A percentile compares a stretch with the other conserved stretches of the same genome.
Conservation (phyloP, 1,140 invertebrate genomes). For the Apis laboriosa region DNA sequence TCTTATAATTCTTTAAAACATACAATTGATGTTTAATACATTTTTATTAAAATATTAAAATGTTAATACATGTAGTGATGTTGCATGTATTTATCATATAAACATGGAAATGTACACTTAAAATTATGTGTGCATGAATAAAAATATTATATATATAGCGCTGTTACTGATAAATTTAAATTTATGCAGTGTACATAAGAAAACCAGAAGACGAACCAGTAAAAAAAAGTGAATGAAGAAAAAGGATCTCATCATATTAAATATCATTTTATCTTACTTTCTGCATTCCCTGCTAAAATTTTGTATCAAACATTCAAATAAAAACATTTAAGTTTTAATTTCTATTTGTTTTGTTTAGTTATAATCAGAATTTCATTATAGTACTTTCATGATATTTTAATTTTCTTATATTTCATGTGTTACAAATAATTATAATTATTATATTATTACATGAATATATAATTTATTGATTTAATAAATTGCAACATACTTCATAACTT, state of each 20-base stretch:
- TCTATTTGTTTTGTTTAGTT: constrained; percentile 25
- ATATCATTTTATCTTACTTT: constrained; percentile 15
- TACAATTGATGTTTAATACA: not conserved
- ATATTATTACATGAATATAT: not conserved
- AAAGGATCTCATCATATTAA: constrained; percentile 14
- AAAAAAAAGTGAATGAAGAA: constrained; percentile 53
- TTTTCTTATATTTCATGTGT: not conserved
- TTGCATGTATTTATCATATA: not conserved
- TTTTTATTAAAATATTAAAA: not conserved
- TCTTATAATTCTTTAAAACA: not conserved
- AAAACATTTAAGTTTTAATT: constrained; percentile 44
- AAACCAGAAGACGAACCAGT: constrained; percentile 34
- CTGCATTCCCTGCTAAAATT: constrained; percentile 46
- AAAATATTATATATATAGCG: not conserved
- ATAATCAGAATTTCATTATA: not conserved
- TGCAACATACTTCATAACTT: not conserved
- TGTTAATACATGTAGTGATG: not conserved
- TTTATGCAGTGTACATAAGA: constrained; percentile 55
- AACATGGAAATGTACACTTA: constrained; percentile 2
- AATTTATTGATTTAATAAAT: not conserved
- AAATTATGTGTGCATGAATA: constrained; percentile 14
- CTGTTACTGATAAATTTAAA: constrained; percentile 45
- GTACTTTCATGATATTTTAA: constrained; percentile 1
- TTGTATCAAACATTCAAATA: constrained; percentile 50
- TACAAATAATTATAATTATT: not conserved